Percentiles rank a stretch among this genome's conserved stretches.
Conservation (phyloP, 53 echinoderm and acorn worm species). For the Pentamera pediparva region DNA sequence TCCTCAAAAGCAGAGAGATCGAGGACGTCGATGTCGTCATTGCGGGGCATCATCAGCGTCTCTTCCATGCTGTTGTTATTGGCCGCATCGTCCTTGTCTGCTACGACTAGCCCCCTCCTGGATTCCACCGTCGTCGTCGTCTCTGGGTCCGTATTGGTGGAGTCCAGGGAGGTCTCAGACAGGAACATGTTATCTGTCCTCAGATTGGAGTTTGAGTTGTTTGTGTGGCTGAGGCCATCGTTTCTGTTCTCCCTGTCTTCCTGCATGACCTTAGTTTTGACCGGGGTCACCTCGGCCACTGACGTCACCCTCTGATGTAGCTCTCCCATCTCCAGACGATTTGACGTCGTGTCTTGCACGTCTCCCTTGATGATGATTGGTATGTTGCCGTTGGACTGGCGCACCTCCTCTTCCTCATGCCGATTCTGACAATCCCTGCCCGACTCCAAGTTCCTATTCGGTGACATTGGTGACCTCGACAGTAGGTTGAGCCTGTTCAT, state of each 20-base stretch:
- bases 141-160: slow-evolving; percentile 16
- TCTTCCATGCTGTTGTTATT: background rate
- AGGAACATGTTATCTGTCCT: slow-evolving; percentile 16
- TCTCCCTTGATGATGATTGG: slow-evolving; percentile 56
- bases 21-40: slow-evolving; percentile 24
- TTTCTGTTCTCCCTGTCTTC: background rate
- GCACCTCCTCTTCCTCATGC: slow-evolving; percentile 26
- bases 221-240: background rate
- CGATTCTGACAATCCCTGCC: slow-evolving; percentile 40
- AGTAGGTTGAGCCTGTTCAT: slow-evolving; percentile 90
- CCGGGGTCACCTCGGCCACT: slow-evolving; percentile 27
- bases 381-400: slow-evolving; percentile 54
- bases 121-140: background rate
- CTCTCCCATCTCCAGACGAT: slow-evolving; percentile 56
- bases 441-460: slow-evolving; percentile 37
- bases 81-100: slow-evolving; percentile 13
- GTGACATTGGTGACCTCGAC: slow-evolving; percentile 37
- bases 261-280: background rate
- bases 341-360: slow-evolving; percentile 84
- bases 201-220: slow-evolving; percentile 40
- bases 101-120: too few relatives aligned
- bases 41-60: background rate
- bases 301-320: background rate
- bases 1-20: slow-evolving; percentile 31
- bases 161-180: slow-evolving; percentile 38